These are phyloP conservation scores for Ectemnius lituratus DNA, from an alignment of 2,888 invertebrate species.

Conservation along the genomic window DNA sequence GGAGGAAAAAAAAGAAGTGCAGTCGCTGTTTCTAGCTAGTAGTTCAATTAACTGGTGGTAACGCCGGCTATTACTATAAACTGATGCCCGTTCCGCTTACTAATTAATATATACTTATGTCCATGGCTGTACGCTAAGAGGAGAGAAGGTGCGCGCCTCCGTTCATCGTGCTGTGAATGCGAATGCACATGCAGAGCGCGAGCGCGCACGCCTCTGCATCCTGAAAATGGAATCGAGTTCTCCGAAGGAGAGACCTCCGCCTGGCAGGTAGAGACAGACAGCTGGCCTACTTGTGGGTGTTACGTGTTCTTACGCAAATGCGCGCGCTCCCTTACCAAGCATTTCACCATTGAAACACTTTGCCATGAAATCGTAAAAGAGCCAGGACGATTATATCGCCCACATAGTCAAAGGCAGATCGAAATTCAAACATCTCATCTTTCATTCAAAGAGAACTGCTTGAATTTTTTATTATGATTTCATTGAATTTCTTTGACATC, in stretches of 20 bases:
- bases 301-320: slow-evolving; percentile 1
- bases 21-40: not conserved
- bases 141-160: not conserved
- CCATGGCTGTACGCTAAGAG: not conserved
- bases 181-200: not conserved
- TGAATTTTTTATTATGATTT: no score
- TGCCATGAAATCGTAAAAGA: not conserved
- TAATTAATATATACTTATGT: not conserved
- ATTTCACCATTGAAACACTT: not conserved
- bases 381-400: not conserved
- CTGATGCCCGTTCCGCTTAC: no score
- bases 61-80: not conserved
- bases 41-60: not conserved
- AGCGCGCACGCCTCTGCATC: slow-evolving; percentile 39
- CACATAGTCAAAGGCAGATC: not conserved
- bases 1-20: not conserved
- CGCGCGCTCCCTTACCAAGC: not conserved
- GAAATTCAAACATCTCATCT: no score
- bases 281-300: slow-evolving; percentile 16
- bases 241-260: slow-evolving; percentile 43
- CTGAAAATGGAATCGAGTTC: slow-evolving; percentile 55
- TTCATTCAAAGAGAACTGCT: no score
- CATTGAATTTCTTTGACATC: no score
- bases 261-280: slow-evolving; percentile 46
- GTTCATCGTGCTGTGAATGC: not conserved